A percentile compares a stretch with the other conserved stretches of the same genome.
Conservation (phyloP, 2,797 vertebrate species). For the Pseudochaenichthys georgianus region DNA sequence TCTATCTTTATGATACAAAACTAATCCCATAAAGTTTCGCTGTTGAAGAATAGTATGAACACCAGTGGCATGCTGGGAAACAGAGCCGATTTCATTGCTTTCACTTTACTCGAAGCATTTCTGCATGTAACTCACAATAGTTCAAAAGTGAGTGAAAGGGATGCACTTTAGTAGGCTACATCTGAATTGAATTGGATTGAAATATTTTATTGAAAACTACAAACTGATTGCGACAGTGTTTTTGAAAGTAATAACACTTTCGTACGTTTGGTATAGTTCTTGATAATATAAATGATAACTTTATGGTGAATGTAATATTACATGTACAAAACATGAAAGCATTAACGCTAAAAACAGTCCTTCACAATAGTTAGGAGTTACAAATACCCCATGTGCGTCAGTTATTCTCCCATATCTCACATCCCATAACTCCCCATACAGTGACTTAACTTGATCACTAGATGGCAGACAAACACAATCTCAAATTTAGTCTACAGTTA, state of each 20-base stretch:
- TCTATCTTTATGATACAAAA: too few relatives aligned
- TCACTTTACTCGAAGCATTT: too few relatives aligned
- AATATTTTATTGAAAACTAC: background rate
- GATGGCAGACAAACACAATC: conserved; percentile 63
- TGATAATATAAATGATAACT: background rate
- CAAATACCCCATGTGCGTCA: background rate
- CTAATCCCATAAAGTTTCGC: too few relatives aligned
- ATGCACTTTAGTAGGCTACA: background rate
- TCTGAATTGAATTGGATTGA: background rate
- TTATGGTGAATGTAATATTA: background rate
- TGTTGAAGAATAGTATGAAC: rapidly evolving
- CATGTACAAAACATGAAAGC: background rate
- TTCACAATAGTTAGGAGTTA: background rate
- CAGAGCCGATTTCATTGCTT: too few relatives aligned
- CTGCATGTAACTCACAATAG: too few relatives aligned
- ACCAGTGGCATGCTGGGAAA: conserved; percentile 52
- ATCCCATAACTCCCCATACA: background rate
- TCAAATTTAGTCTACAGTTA: background rate
- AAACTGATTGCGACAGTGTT: too few relatives aligned
- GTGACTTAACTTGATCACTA: conserved; percentile 47
- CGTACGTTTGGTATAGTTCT: background rate
- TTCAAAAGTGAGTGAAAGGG: too few relatives aligned
- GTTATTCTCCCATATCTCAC: too few relatives aligned
- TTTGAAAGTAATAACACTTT: background rate
- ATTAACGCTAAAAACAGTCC: background rate